A percentile compares a stretch with the other conserved stretches of the same genome.
phyloP scores from a whole-genome alignment of 1,140 invertebrate species.

The Pogonognathellus flavescens region DNA sequence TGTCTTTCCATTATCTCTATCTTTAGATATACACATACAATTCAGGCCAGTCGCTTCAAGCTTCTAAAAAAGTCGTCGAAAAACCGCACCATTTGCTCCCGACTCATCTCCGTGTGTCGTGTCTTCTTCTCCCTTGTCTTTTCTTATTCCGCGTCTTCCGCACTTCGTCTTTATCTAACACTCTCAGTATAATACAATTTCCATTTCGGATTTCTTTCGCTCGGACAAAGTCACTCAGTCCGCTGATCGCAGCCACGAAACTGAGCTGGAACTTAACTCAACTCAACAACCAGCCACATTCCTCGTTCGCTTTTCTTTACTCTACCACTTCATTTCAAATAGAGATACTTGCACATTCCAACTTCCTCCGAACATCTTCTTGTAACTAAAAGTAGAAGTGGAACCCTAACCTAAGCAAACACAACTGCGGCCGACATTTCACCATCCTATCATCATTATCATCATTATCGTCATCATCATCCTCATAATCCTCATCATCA shows the following conservation, averaged over 20 bases:
- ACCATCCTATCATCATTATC: too few species aligned
- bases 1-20: slow-evolving; percentile 42
- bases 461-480: too few species aligned
- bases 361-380: neutral
- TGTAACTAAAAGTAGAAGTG: neutral
- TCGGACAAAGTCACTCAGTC: slow-evolving; percentile 29
- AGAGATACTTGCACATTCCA: neutral
- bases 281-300: neutral
- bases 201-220: neutral
- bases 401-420: neutral
- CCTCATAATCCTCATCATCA: too few species aligned
- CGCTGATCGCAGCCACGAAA: neutral
- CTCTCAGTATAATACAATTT: slow-evolving; percentile 14
- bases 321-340: neutral
- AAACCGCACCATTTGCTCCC: slow-evolving; percentile 44
- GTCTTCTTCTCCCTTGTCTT: slow-evolving; percentile 7
- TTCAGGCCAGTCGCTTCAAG: neutral
- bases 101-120: neutral
- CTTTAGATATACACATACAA: neutral
- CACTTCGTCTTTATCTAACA: slow-evolving; percentile 6
- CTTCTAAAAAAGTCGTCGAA: slow-evolving; percentile 16
- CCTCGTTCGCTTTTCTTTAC: neutral
- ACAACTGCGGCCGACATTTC: neutral
- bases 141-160: neutral
- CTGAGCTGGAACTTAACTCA: neutral